Evolutionary conservation across 2,888 invertebrate genomes (phyloP).

Genomic region (Catocala fraxini): DNA sequence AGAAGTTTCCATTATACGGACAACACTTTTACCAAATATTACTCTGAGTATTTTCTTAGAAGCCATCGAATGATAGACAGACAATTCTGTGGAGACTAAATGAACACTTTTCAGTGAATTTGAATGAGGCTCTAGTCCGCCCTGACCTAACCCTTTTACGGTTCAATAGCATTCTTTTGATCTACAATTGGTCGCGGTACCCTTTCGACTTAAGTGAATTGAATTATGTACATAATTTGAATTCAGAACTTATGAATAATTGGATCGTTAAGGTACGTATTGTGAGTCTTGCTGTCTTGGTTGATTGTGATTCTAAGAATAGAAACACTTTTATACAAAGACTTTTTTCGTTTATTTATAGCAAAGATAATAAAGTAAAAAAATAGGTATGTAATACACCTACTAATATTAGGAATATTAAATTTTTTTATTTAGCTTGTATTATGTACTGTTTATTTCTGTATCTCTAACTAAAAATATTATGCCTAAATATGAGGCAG

Average conservation of each 20-base stretch:
- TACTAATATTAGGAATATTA: no score
- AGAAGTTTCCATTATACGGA: slow-evolving; percentile 26
- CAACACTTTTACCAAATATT: slow-evolving; percentile 22
- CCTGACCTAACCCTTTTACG: slow-evolving; percentile 29
- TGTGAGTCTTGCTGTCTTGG: background rate
- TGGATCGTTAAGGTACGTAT: slow-evolving; percentile 3
- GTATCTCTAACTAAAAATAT: no score
- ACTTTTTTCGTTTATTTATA: no score
- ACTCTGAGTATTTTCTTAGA: slow-evolving; percentile 21
- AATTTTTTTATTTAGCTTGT: no score
- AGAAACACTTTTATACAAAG: no score
- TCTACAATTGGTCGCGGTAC: slow-evolving; percentile 25
- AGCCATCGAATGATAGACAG: slow-evolving; percentile 29
- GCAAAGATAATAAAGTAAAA: no score
- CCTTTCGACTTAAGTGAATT: slow-evolving; percentile 22
- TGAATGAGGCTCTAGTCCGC: slow-evolving; percentile 24
- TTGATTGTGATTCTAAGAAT: background rate
- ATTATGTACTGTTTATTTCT: no score
- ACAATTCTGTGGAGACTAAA: slow-evolving; percentile 22
- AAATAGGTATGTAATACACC: no score
- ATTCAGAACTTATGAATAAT: slow-evolving; percentile 15
- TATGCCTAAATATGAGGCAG: no score
- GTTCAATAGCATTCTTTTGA: slow-evolving; percentile 24
- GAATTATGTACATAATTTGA: slow-evolving; percentile 18
- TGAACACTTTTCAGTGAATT: slow-evolving; percentile 38